phyloP scores from a whole-genome alignment of 2,888 invertebrate species.

The Meteorus cinctellus region DNA sequence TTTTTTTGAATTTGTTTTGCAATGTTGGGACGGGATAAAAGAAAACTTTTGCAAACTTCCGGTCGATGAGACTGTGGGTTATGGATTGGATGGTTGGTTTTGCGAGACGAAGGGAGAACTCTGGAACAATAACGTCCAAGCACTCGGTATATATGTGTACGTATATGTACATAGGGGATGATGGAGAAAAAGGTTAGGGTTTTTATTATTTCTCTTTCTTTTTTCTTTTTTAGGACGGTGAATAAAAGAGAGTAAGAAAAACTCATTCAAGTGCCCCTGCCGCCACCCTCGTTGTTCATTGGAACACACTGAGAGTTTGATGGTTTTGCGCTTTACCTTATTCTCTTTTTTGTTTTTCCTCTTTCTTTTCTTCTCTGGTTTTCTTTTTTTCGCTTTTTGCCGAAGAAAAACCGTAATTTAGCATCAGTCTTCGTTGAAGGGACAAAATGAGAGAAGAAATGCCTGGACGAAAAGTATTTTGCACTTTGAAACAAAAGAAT shows the following conservation, averaged over 20 bases:
- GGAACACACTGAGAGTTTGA: slow-evolving; percentile 13
- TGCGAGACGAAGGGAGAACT: background rate
- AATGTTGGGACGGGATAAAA: background rate
- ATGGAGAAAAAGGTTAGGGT: slow-evolving; percentile 6
- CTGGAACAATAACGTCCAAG: slow-evolving; percentile 16
- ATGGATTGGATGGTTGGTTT: background rate
- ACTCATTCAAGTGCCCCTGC: slow-evolving; percentile 53
- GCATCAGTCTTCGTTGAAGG: background rate
- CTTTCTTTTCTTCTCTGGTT: background rate
- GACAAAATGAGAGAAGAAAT: background rate
- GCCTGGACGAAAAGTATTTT: background rate
- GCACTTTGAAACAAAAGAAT: background rate
- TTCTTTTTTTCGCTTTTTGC: background rate
- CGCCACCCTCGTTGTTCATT: background rate
- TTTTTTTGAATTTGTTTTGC: slow-evolving; percentile 13
- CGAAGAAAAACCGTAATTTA: slow-evolving; percentile 20
- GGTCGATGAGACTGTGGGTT: slow-evolving; percentile 20
- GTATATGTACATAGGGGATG: slow-evolving; percentile 1
- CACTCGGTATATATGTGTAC: background rate
- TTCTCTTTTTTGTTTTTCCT: slow-evolving; percentile 8
- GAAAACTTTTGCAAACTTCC: slow-evolving; percentile 28
- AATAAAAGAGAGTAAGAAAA: slow-evolving; percentile 32
- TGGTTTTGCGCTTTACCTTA: slow-evolving; percentile 15
- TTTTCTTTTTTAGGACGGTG: background rate
- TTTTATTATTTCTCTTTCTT: background rate